These are phyloP conservation scores for Euplexia lucipara DNA, from an alignment of 2,888 invertebrate genomes.

Conservation along the genomic window DNA sequence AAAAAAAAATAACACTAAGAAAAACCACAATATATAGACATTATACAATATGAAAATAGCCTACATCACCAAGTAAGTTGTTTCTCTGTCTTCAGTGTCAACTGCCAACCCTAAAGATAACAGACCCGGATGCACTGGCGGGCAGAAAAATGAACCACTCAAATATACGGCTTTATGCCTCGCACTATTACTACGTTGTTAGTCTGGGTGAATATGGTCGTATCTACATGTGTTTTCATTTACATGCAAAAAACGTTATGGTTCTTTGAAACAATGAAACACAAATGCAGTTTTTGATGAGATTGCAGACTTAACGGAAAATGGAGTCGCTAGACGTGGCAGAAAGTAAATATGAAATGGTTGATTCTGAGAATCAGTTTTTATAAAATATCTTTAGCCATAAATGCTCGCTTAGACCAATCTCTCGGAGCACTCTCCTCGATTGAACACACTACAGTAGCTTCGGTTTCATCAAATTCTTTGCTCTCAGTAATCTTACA, in stretches of 20 bases:
- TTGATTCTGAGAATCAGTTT: not conserved
- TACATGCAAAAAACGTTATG: conserved; percentile 13
- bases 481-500: conserved; percentile 40
- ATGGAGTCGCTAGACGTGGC: not conserved
- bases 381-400: conserved; percentile 5
- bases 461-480: conserved; percentile 26
- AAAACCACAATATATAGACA: conserved; percentile 12
- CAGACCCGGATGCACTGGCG: conserved; percentile 60
- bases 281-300: conserved; percentile 13
- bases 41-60: conserved; percentile 19
- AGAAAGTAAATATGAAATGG: not conserved
- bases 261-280: conserved; percentile 5
- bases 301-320: conserved; percentile 17
- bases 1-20: conserved; percentile 1
- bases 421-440: conserved; percentile 23
- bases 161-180: conserved; percentile 52
- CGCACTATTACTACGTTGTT: conserved; percentile 45
- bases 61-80: not conserved
- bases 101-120: conserved; percentile 58
- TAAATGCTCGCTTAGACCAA: conserved; percentile 11
- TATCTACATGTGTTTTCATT: conserved; percentile 23
- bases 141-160: conserved; percentile 62
- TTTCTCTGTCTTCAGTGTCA: conserved; percentile 18
- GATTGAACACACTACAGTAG: conserved; percentile 11
- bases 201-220: conserved; percentile 22